Evolutionary conservation across 1,140 invertebrate genomes (phyloP), one percentile per base, ranked within the genome.

Genomic region (Brachionus calyciflorus): DNA sequence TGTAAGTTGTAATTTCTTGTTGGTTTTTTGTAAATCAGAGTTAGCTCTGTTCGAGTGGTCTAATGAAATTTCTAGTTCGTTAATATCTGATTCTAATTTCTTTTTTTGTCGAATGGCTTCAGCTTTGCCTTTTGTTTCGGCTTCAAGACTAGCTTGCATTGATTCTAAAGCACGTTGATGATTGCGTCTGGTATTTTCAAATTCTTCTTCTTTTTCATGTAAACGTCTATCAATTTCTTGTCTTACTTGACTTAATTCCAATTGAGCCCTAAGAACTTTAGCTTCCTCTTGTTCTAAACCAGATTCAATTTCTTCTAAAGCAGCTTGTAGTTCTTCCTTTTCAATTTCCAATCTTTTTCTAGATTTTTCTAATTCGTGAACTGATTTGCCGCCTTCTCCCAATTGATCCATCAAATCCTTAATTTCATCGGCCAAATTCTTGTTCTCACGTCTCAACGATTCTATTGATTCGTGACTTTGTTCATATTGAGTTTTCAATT

Each of bases 21-120:
- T 95, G 88, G 93, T 96, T 90, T 98, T 98, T 87, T 99, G 96
- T 79, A 94, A 92, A 85, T 99, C 96, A 82, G 93, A 93, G 84
- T 96, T 97, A 80, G 93, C 93, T 24, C 84, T 78, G 80, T 85
- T 85, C 60, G 84, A 80, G 68, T 79, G 80, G 89, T 99, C 96
- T 81, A 99, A 88, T 82, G 95, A 94, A 81, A 98, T 96, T 87
- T 99, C 96, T 69, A 98, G 88, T 86, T 99, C 96, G 85, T 98
- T 98, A 88, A 98, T 98, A 88, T 99, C 96, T 80, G 92, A 91
- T 87, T 99, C 96, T 81, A 99, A 88, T 88, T 99, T 99, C 92
- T 99, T 99, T 92, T 98, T 98, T 33, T 77, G 60, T 87, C 95
- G 92, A 80, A 98, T 89, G 79, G 96, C 94, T 89, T 99, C 96